Conservation (phyloP, 2,797 vertebrate genomes). For the Anableps anableps region DNA sequence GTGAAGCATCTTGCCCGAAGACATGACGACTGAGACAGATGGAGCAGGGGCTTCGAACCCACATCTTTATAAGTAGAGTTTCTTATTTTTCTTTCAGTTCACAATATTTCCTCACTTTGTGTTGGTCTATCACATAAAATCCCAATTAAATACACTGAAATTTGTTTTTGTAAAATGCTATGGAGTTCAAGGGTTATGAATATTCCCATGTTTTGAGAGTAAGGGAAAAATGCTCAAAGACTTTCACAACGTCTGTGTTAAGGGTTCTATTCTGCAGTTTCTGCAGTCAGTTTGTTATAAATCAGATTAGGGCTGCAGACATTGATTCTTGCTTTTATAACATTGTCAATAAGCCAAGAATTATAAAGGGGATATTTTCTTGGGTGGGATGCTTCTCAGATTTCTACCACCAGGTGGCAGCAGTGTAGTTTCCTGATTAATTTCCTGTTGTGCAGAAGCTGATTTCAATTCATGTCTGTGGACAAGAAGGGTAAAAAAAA, state of each 20-base stretch:
- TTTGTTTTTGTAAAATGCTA: not conserved
- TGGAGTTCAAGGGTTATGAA: not conserved
- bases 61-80: not conserved
- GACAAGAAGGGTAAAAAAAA: not conserved
- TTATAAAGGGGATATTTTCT: not conserved
- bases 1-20: too few relatives aligned
- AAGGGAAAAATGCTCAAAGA: not conserved
- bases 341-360: not conserved
- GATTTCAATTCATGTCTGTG: constrained; percentile 10
- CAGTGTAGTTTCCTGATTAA: not conserved
- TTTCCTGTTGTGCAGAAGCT: not conserved
- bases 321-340: not conserved
- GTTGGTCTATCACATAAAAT: not conserved
- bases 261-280: not conserved
- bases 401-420: constrained; percentile 26
- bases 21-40: too few relatives aligned
- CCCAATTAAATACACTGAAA: not conserved
- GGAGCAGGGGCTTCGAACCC: too few relatives aligned
- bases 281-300: not conserved
- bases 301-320: not conserved
- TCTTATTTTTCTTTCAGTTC: not conserved
- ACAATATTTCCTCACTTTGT: not conserved
- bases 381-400: not conserved
- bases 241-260: not conserved
- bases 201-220: not conserved